Percentiles rank a stretch among this genome's conserved stretches.
Evolutionary conservation across 2,888 invertebrate genomes (phyloP).

Genomic region (Athalia cordata): DNA sequence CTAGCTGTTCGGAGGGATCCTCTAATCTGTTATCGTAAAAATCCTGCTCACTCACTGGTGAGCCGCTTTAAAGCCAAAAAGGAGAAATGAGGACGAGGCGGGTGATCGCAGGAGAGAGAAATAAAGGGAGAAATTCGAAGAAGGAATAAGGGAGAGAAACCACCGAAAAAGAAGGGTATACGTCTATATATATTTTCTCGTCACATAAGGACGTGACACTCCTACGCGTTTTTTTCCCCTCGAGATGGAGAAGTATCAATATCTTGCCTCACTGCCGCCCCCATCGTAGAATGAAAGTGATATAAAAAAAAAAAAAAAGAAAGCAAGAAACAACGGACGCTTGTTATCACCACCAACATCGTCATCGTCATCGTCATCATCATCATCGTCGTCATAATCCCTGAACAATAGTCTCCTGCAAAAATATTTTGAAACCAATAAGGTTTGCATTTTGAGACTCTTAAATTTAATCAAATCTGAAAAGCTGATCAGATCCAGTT

Average conservation of each 20-base stretch:
- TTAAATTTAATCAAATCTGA: too few relatives aligned
- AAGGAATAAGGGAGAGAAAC: slow-evolving; percentile 43
- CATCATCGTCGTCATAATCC: too few relatives aligned
- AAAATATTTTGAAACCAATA: too few relatives aligned
- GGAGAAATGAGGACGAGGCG: slow-evolving; percentile 35
- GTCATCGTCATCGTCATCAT: too few relatives aligned
- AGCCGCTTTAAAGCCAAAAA: slow-evolving; percentile 57
- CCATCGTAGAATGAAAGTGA: slow-evolving; percentile 29
- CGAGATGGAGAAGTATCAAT: slow-evolving; percentile 68
- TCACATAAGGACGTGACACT: slow-evolving; percentile 17
- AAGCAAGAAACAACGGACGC: slow-evolving; percentile 46
- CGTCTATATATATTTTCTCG: neutral
- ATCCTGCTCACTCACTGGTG: slow-evolving; percentile 61
- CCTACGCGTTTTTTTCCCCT: slow-evolving; percentile 50
- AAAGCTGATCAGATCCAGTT: too few relatives aligned
- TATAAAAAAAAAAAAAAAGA: too few relatives aligned
- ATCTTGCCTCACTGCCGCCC: slow-evolving; percentile 67
- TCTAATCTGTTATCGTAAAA: slow-evolving; percentile 68
- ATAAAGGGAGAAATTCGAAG: slow-evolving; percentile 36
- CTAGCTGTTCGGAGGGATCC: slow-evolving; percentile 53
- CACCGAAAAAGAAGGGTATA: slow-evolving; percentile 38
- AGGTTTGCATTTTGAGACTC: too few relatives aligned
- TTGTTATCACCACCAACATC: slow-evolving; percentile 65
- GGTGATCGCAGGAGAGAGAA: slow-evolving; percentile 20
- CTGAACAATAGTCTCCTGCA: too few relatives aligned